Base-by-base conservation (phyloP, 1,140 invertebrate species). In the Bemisia tabaci region DNA sequence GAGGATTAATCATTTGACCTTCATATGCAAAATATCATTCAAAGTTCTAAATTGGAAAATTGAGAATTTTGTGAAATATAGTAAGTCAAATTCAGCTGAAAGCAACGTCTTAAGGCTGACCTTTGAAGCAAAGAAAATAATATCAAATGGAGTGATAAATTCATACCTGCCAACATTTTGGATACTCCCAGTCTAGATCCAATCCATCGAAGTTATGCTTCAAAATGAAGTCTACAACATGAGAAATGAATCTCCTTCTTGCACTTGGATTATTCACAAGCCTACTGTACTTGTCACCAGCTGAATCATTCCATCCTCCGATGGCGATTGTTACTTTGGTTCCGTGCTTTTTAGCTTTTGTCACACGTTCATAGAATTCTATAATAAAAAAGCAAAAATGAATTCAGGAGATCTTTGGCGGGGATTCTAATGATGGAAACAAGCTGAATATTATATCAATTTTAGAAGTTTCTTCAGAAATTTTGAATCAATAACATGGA, bases 121-220 rank as follows among this genome's bases (percentile, higher is more conserved):
- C n/a, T n/a, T n/a, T n/a, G n/a, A n/a, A n/a, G n/a, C n/a, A n/a
- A 2, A 22, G 17, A 48, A 17, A 48, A 48, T 48, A 48, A 48
- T 48, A 48, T 9, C 5, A 48, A 48, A 17, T 9, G 33, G 33
- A 48, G 33, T 9, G 17, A 25, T n/a, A 59, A 69, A 66, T 23
- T 70, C 71, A 68, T 71, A 89, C 89, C 79, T 94, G 91, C 91
- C 91, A 94, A 74, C 92, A 95, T 68, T 88, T 90, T 0, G 92
- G 92, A 78, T 94, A 95, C 74, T 94, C 91, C 91, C 91, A 95
- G 74, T 94, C 92, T 25, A 94, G 76, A 75, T 94, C 92, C 0
- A 95, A 78, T 11, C 91, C 91, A 75, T 93, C 90, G 71, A 94
- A 94, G n/a, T 84, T 83, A 71, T 92, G 86, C 74, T 91, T 88